Evolutionary conservation across 2,797 vertebrate species (phyloP).

Genomic region (Enteromius viviparus): DNA sequence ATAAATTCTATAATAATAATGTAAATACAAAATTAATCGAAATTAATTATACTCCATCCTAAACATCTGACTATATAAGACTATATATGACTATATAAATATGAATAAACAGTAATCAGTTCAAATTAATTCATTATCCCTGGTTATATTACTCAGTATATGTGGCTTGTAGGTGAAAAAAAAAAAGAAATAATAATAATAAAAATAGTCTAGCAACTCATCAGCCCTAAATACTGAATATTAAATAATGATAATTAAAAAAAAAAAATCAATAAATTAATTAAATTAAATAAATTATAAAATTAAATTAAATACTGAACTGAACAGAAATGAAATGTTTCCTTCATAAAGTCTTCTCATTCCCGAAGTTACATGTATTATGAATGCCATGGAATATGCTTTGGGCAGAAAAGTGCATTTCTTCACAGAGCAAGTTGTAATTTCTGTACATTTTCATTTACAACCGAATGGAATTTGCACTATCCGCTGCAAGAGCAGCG

Average conservation of each 20-base stretch:
- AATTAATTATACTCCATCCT: too few species aligned
- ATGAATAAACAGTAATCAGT: neutral
- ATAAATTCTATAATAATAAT: neutral
- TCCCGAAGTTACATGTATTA: neutral
- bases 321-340: neutral
- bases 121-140: neutral
- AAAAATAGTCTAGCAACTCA: too few species aligned
- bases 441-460: slow-evolving; percentile 18
- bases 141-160: neutral
- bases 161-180: neutral
- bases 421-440: neutral
- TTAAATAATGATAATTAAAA: too few species aligned
- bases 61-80: neutral
- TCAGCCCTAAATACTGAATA: too few species aligned
- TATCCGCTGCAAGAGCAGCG: neutral
- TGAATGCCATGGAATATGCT: neutral
- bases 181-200: too few species aligned
- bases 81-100: neutral
- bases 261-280: too few species aligned
- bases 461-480: neutral
- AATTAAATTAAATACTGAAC: too few species aligned
- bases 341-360: neutral
- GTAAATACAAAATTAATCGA: neutral
- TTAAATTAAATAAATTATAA: too few species aligned
- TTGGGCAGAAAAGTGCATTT: neutral